Base-by-base conservation (phyloP, 2,113 vertebrate species). In the Apistogramma diplotaenia region DNA sequence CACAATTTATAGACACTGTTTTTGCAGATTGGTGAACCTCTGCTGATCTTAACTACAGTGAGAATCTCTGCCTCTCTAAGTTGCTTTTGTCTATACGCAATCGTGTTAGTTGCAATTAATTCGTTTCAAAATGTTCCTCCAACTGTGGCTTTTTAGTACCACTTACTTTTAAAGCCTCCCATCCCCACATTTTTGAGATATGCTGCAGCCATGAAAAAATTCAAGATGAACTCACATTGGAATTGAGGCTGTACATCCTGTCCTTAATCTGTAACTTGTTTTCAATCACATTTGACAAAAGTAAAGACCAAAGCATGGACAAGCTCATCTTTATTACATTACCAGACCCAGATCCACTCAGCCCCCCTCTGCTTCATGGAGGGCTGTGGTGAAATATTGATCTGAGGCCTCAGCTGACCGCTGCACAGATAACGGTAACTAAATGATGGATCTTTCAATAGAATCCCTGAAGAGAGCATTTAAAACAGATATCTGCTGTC, bases 361-460 rank as follows among this genome's bases (percentile, higher is more conserved):
- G 10, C 10, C 46, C 23, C 23, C 9, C 11, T 79, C 58, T 40
- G 31, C 53, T 72, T 51, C 33, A 33, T 4, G 25, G 8, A 67
- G 67, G 9, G 19, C 77, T 53, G 37, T 5, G 31, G 76, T 74
- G 74, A 86, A 79, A 85, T 74, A 92, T 90, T 8, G 79, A 89
- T 87, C 23, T 2, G 27, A n/a, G 70, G 79, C 81, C 86, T 74
- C 46, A 3, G 60, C 76, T 82, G 91, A 89, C 81, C 73, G 35
- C 60, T 61, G 80, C 57, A 53, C 79, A 73, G 85, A 88, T 79
- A 86, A 85, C 46, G 56, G 35, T 62, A 70, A 77, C 86, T 87
- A 82, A 90, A 79, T 89, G 85, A 85, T 82, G 57, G 77, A 84
- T 89, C 65, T 58, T 74, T 87, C 62, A 55, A 75, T 70, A 73